These are phyloP conservation scores for Melinopterus prodromus DNA, from an alignment of 2,888 invertebrate genomes.

Conservation along the genomic window DNA sequence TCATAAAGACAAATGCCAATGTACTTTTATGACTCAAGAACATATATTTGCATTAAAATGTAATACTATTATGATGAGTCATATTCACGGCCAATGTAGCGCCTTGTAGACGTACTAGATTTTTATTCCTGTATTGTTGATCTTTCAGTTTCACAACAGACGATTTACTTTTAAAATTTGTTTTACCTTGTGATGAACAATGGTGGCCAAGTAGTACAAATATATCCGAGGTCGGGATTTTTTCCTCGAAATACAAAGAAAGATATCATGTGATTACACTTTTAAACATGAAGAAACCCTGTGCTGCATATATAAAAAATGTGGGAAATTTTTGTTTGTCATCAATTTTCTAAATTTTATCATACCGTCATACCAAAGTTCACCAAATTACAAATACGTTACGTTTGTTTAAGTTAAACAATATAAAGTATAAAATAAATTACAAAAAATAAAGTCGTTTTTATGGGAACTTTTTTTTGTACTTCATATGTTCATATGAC, in stretches of 20 bases:
- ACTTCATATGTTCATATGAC: too few relatives aligned
- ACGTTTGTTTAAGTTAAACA: too few relatives aligned
- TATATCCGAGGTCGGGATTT: constrained; percentile 4
- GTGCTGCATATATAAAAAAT: not conserved
- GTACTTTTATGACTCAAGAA: not conserved
- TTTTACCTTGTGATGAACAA: constrained; percentile 4
- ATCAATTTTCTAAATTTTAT: not conserved
- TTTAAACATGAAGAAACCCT: not conserved
- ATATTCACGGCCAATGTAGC: not conserved
- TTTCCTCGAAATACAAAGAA: not conserved
- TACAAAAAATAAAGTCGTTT: too few relatives aligned
- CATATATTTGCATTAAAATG: not conserved
- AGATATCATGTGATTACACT: not conserved
- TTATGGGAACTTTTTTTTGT: too few relatives aligned
- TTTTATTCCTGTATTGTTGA: not conserved
- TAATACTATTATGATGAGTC: not conserved
- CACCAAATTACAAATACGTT: too few relatives aligned
- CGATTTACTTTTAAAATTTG: not conserved
- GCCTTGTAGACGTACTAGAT: not conserved
- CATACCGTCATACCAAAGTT: too few relatives aligned
- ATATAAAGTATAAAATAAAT: too few relatives aligned
- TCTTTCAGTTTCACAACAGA: not conserved
- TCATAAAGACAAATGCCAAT: not conserved
- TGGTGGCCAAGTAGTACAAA: not conserved
- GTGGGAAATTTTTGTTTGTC: not conserved